Evolutionary conservation across 2,113 vertebrate species (phyloP), one percentile per base, ranked within the genome.

Genomic region (Stegastes partitus): DNA sequence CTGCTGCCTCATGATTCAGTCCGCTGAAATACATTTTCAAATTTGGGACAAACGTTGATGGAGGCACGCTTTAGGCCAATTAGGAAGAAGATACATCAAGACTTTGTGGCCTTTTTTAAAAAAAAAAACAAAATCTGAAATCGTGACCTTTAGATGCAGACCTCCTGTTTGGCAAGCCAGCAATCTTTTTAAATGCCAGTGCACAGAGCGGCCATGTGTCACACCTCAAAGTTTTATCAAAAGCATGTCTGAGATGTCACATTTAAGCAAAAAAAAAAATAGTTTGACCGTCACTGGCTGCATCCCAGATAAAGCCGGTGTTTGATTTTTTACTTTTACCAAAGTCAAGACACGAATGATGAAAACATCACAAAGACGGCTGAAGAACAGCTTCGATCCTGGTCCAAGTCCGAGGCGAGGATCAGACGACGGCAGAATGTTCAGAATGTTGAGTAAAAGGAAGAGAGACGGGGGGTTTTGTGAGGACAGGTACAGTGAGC

Each of bases 141-240:
- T 26, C 18, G 6, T 86, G 81, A 88, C 88, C 85, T 88, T 90
- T 86, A 67, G 59, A 51, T 50, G 47, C n/a, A 18, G 34, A 77
- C 56, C 61, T 74, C 26, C 9, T 3, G 16, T 61, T 54, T 80
- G 68, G 67, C 19, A 18, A 68, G 57, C 42, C 61, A 25, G 59
- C 72, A 39, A 39, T 71, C 74, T 74, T 57, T n/a, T 22, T 55
- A 88, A 88, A 90, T 90, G 86, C 69, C 86, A 88, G 23, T 45
- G 68, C 72, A 74, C 81, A 76, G 44, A 28, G 45, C 8, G 14
- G 31, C 16, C 44, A 7, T 45, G 79, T 69, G 61, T 80, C 72
- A 81, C 77, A 74, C 44, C 61, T 82, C 64, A 53, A 25, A 56
- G 26, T 71, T 53, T 58, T 0, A 77, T 64, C 62, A 23, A 22